Percentiles rank a stretch among this genome's conserved stretches.
These are phyloP conservation scores for Hypercompe scribonia DNA, from an alignment of 2,888 invertebrate species.

Conservation along the genomic window DNA sequence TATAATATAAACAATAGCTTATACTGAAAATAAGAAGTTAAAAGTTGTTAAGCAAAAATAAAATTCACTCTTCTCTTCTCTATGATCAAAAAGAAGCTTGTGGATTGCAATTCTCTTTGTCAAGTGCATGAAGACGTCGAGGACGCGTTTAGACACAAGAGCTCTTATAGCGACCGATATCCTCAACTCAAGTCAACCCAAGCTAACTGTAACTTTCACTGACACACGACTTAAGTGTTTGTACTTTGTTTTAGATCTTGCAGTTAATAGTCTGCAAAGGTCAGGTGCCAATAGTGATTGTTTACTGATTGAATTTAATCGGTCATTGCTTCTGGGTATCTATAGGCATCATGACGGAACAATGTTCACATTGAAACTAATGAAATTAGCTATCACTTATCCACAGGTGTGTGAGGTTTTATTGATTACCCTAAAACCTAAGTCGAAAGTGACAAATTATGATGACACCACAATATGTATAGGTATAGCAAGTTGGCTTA, in stretches of 20 bases:
- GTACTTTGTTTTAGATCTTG: conserved; percentile 39
- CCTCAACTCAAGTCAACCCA: conserved; percentile 58
- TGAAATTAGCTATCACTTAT: background rate
- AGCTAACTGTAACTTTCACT: conserved; percentile 47
- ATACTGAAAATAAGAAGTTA: too few species aligned
- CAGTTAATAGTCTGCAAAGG: background rate
- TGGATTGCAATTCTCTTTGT: conserved; percentile 75
- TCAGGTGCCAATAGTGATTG: background rate
- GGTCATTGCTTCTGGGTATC: background rate
- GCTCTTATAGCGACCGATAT: conserved; percentile 67
- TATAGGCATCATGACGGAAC: background rate
- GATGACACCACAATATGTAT: too few species aligned
- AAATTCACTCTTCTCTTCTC: too few species aligned
- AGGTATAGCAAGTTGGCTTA: too few species aligned
- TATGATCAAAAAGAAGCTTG: conserved; percentile 68
- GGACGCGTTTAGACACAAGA: conserved; percentile 70
- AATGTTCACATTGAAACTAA: background rate
- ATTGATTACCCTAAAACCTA: background rate
- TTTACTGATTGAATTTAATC: background rate
- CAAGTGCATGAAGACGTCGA: conserved; percentile 66
- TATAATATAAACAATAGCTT: too few species aligned
- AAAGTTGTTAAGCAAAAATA: too few species aligned
- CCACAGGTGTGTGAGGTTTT: background rate
- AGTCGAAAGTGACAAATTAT: background rate
- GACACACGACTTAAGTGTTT: conserved; percentile 33